Conservation (phyloP, 2,113 vertebrate species). For the Notothenia coriiceps region DNA sequence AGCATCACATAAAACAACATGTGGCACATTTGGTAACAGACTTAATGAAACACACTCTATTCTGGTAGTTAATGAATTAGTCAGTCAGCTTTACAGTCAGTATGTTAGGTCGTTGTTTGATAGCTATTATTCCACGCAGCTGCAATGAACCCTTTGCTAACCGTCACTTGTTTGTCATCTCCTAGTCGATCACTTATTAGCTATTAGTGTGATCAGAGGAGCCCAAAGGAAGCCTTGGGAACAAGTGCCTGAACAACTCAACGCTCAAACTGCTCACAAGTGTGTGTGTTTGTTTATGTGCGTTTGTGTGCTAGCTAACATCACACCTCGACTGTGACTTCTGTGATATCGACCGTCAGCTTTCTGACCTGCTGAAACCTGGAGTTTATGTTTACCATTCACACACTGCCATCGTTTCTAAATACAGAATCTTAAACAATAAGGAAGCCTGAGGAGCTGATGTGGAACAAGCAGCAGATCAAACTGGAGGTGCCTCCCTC, state of each 20-base stretch:
- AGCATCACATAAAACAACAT: background rate
- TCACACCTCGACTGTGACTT: background rate
- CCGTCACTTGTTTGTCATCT: constrained; percentile 38
- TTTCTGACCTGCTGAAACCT: background rate
- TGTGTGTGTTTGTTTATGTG: background rate
- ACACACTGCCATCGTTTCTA: background rate
- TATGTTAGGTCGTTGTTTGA: constrained; percentile 1
- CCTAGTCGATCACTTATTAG: constrained; percentile 11
- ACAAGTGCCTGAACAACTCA: constrained; percentile 57
- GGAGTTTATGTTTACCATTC: background rate
- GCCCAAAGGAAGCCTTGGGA: constrained; percentile 1
- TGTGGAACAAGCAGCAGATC: too few relatives aligned
- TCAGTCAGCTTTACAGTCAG: background rate
- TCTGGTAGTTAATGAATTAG: background rate
- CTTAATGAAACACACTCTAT: background rate
- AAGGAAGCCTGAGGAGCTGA: background rate
- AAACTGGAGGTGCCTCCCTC: background rate
- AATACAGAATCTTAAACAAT: background rate
- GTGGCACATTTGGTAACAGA: background rate
- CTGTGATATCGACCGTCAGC: background rate
- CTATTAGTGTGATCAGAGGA: constrained; percentile 3
- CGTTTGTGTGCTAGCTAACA: too few relatives aligned
- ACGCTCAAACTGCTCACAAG: background rate
- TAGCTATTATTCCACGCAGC: constrained; percentile 19
- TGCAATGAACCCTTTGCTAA: constrained; percentile 26